Evolutionary conservation across 2,888 invertebrate species (phyloP).

Genomic region (Boloria selene): DNA sequence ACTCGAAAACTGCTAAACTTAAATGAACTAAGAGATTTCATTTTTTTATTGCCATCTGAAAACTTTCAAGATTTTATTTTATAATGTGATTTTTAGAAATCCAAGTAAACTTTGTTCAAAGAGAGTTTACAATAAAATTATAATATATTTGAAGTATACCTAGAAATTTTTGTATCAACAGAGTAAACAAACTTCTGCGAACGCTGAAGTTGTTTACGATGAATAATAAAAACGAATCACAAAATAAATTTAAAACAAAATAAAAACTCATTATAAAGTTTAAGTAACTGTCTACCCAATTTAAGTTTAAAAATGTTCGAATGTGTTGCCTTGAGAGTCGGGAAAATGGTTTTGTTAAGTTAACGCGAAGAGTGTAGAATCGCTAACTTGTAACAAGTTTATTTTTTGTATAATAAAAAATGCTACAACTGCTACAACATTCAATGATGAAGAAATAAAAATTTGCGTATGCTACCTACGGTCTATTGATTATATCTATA

Average conservation of each 20-base stretch:
- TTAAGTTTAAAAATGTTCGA: constrained; percentile 31
- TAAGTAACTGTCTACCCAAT: constrained; percentile 28
- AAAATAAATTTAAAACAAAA: constrained; percentile 12
- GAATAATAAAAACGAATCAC: constrained; percentile 1
- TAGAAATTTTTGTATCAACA: no score
- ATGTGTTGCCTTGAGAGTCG: constrained; percentile 24
- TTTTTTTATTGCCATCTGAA: no score
- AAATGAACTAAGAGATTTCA: no score
- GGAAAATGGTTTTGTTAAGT: constrained; percentile 22
- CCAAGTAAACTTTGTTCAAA: no score
- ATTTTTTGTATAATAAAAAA: not conserved
- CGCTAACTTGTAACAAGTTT: constrained; percentile 12
- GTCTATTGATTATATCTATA: no score
- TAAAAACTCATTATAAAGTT: constrained; percentile 29
- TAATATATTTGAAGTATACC: no score
- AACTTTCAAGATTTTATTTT: no score
- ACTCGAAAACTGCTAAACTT: no score
- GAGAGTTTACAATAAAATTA: no score
- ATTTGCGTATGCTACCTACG: no score
- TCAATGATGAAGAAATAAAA: no score
- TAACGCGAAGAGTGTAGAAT: constrained; percentile 12
- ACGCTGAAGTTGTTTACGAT: not conserved
- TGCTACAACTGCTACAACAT: not conserved
- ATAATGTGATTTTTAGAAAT: no score
- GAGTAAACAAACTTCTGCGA: not conserved